phyloP scores from a whole-genome alignment of 2,113 vertebrate species.

The Lampris megalopsis region DNA sequence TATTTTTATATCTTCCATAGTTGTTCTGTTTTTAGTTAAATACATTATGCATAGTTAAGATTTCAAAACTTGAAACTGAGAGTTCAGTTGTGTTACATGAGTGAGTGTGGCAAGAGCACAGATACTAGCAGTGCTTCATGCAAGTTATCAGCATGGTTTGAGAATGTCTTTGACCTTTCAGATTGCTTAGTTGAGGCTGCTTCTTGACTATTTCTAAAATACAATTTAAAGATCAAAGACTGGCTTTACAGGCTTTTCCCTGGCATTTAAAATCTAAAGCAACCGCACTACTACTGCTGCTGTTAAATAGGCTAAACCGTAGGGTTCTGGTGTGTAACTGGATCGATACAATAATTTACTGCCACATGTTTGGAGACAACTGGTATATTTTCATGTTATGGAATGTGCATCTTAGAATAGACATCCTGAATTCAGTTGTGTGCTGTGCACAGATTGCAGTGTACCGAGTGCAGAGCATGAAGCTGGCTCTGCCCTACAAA shows the following conservation, averaged over 20 bases:
- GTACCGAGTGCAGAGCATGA: conserved; percentile 66
- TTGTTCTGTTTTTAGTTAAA: too few relatives aligned
- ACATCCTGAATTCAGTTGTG: conserved; percentile 28
- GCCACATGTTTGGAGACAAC: conserved; percentile 12
- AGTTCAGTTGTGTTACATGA: too few relatives aligned
- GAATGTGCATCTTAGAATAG: conserved; percentile 16
- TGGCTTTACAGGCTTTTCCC: background rate
- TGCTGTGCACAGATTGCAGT: conserved; percentile 40
- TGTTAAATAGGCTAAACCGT: background rate
- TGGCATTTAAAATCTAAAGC: background rate
- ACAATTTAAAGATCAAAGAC: background rate
- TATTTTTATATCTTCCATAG: background rate
- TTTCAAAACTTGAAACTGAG: too few relatives aligned
- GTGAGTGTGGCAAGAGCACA: background rate
- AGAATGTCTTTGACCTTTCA: background rate
- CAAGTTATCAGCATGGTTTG: background rate
- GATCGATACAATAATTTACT: conserved; percentile 36
- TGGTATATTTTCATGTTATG: conserved; percentile 6
- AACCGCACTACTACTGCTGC: background rate
- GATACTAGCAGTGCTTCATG: background rate
- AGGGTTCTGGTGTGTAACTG: conserved; percentile 6
- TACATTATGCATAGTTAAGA: too few relatives aligned
- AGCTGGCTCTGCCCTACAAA: conserved; percentile 21
- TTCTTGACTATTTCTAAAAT: background rate
- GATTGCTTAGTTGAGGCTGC: background rate